Percentiles rank a stretch among this genome's conserved stretches.
phyloP scores from a whole-genome alignment of 2,797 vertebrate species.

The Amblyraja radiata region DNA sequence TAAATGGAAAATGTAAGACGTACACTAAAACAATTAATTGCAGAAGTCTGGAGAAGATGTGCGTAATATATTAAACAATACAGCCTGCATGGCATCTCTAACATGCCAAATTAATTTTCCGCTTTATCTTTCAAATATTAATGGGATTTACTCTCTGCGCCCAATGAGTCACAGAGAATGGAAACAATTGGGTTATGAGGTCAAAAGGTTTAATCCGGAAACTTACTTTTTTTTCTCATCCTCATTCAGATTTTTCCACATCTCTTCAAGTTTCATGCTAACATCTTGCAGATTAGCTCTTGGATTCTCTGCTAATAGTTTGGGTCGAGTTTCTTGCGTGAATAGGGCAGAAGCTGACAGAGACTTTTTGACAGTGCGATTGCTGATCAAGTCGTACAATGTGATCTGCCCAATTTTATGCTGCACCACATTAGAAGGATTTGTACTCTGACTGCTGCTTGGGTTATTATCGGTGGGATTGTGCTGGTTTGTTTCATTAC shows the following conservation, averaged over 20 bases:
- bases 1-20: slow-evolving; percentile 53
- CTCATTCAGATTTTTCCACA: slow-evolving; percentile 78
- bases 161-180: slow-evolving; percentile 61
- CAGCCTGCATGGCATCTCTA: slow-evolving; percentile 44
- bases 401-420: slow-evolving; percentile 71
- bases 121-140: slow-evolving; percentile 54
- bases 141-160: slow-evolving; percentile 46
- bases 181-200: slow-evolving; percentile 54
- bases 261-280: slow-evolving; percentile 61
- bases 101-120: slow-evolving; percentile 55
- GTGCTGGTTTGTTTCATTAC: slow-evolving; percentile 35
- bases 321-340: slow-evolving; percentile 67
- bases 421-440: slow-evolving; percentile 62
- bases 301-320: slow-evolving; percentile 69
- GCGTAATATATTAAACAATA: slow-evolving; percentile 50
- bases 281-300: slow-evolving; percentile 68
- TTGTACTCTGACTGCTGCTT: slow-evolving; percentile 47
- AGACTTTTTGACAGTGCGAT: slow-evolving; percentile 66
- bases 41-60: slow-evolving; percentile 50
- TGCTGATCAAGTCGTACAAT: slow-evolving; percentile 82
- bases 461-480: slow-evolving; percentile 43
- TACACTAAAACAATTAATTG: slow-evolving; percentile 46
- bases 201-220: slow-evolving; percentile 62
- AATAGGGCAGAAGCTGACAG: slow-evolving; percentile 73
- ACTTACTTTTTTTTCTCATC: slow-evolving; percentile 84